phyloP scores from a whole-genome alignment of 2,888 invertebrate genomes.

The Lepas anatifera region DNA sequence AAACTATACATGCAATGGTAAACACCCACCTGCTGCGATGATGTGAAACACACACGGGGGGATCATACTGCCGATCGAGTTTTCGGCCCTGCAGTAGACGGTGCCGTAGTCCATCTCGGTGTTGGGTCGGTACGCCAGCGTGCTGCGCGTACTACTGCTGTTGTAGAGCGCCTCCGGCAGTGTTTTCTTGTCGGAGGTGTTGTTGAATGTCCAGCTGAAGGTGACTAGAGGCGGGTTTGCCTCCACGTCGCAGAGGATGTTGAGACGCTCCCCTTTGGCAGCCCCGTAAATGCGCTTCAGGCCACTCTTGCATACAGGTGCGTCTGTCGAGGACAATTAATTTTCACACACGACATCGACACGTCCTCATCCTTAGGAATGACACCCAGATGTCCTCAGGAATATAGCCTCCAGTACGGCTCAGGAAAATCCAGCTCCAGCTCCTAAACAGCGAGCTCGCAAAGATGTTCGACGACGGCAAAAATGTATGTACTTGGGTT shows the following conservation, averaged over 20 bases:
- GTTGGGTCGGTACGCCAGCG: background rate
- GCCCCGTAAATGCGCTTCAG: constrained; percentile 74
- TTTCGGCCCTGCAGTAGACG: constrained; percentile 24
- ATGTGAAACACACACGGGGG: background rate
- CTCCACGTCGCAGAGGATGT: constrained; percentile 78
- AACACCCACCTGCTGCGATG: background rate
- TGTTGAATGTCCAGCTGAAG: constrained; percentile 91
- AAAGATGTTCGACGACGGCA: too few species aligned
- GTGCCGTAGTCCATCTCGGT: constrained; percentile 29
- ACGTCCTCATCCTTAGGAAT: constrained; percentile 13
- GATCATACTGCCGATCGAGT: background rate
- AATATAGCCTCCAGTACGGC: too few species aligned
- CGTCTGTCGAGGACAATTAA: constrained; percentile 55
- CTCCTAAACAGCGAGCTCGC: too few species aligned
- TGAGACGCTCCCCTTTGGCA: constrained; percentile 70
- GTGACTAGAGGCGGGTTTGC: constrained; percentile 80
- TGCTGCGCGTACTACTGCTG: background rate
- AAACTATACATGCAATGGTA: too few species aligned
- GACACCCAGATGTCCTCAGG: too few species aligned
- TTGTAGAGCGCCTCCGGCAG: background rate
- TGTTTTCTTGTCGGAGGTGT: constrained; percentile 63
- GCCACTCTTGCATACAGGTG: constrained; percentile 63
- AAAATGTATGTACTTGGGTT: too few species aligned
- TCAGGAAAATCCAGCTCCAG: too few species aligned
- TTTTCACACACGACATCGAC: too few species aligned